These are phyloP conservation scores for Bovichtus variegatus DNA, from an alignment of 2,797 vertebrate species.

Conservation along the genomic window DNA sequence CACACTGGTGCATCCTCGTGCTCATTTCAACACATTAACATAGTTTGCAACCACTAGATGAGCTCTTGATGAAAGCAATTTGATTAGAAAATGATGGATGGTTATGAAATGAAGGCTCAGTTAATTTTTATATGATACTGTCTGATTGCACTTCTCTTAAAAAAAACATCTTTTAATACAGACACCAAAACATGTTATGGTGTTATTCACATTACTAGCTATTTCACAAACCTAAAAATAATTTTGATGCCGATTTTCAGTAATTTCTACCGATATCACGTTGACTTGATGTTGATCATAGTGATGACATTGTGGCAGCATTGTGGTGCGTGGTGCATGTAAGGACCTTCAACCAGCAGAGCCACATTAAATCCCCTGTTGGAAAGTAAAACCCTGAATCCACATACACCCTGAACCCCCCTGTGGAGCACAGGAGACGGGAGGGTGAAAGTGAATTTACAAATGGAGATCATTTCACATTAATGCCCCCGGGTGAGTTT, in stretches of 20 bases:
- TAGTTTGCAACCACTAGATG: slow-evolving; percentile 69
- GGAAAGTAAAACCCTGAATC: slow-evolving; percentile 18
- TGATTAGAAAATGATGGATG: slow-evolving; percentile 72
- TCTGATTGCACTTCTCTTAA: slow-evolving; percentile 46
- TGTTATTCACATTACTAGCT: slow-evolving; percentile 8
- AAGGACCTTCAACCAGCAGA: slow-evolving; percentile 9
- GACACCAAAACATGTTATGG: background rate
- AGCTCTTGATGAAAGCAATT: slow-evolving; percentile 72
- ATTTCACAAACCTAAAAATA: background rate
- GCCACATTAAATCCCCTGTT: background rate
- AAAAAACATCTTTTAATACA: slow-evolving; percentile 23
- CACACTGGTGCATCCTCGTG: slow-evolving; percentile 58
- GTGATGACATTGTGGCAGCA: background rate
- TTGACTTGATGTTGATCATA: slow-evolving; percentile 1
- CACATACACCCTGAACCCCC: slow-evolving; percentile 23
- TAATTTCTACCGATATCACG: slow-evolving; percentile 17
- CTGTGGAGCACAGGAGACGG: slow-evolving; percentile 14
- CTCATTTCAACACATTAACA: slow-evolving; percentile 74
- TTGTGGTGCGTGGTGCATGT: slow-evolving; percentile 9
- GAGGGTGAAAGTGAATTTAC: slow-evolving; percentile 12
- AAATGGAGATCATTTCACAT: slow-evolving; percentile 38
- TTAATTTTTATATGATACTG: slow-evolving; percentile 52
- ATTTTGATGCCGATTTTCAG: too few relatives aligned
- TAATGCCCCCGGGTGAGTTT: slow-evolving; percentile 29
- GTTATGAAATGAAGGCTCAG: slow-evolving; percentile 56